Percentiles rank a stretch among this genome's conserved stretches.
Conservation (phyloP, 2,113 vertebrate species). For the Pycnonotus jocosus region DNA sequence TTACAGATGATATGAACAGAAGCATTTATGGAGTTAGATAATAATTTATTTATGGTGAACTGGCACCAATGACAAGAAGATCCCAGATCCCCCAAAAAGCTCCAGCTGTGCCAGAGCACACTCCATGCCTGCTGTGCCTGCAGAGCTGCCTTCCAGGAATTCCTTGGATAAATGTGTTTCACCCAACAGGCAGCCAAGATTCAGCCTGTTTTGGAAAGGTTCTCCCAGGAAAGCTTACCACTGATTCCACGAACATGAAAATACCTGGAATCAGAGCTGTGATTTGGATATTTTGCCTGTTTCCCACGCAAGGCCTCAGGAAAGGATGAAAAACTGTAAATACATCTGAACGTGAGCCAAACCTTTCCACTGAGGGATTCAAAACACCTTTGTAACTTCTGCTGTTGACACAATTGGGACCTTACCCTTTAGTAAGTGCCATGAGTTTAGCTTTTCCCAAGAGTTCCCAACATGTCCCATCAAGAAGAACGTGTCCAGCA, state of each 20-base stretch:
- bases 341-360: background rate
- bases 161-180: background rate
- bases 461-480: background rate
- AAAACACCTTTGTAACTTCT: too few relatives aligned
- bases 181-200: background rate
- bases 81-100: background rate
- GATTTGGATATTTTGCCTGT: background rate
- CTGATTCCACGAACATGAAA: background rate
- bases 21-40: too few relatives aligned
- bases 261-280: background rate
- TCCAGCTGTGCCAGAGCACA: background rate
- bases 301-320: background rate
- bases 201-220: background rate
- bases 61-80: background rate
- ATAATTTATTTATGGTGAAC: too few relatives aligned
- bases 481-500: background rate
- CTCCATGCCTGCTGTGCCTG: background rate
- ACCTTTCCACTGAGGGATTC: background rate
- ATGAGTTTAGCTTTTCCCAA: background rate
- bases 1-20: too few relatives aligned
- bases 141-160: background rate
- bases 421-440: background rate
- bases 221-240: background rate
- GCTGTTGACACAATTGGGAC: background rate
- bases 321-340: background rate